Percentiles rank a stretch among this genome's conserved stretches.
Conservation (phyloP, 1,140 invertebrate species). For the Trinorchestia longiramus region DNA sequence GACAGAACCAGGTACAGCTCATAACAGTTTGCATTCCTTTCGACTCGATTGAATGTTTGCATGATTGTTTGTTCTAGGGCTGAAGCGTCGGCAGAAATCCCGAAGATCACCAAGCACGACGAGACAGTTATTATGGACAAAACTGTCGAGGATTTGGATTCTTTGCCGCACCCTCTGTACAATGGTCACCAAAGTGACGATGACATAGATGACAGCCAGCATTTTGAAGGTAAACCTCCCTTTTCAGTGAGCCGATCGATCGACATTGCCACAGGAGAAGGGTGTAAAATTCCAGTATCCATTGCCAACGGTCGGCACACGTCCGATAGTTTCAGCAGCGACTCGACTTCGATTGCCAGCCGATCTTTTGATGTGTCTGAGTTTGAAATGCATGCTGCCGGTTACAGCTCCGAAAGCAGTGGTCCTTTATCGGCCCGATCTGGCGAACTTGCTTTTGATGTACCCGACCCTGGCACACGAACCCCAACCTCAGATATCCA, state of each 20-base stretch:
- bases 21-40: neutral
- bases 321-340: slow-evolving; percentile 41
- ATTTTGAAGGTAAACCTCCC: slow-evolving; percentile 36
- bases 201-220: slow-evolving; percentile 38
- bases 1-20: too few relatives aligned
- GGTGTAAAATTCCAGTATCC: slow-evolving; percentile 17
- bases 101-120: neutral
- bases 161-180: neutral
- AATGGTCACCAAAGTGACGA: slow-evolving; percentile 12
- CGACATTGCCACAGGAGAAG: slow-evolving; percentile 28
- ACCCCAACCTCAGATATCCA: slow-evolving; percentile 59
- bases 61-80: neutral
- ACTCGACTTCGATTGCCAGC: slow-evolving; percentile 14
- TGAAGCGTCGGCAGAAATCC: neutral
- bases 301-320: neutral
- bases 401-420: slow-evolving; percentile 47
- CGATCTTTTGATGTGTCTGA: slow-evolving; percentile 40
- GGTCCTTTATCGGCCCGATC: slow-evolving; percentile 43
- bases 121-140: neutral
- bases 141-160: neutral
- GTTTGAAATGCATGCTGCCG: slow-evolving; percentile 30
- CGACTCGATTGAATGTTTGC: neutral
- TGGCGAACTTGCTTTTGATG: slow-evolving; percentile 54
- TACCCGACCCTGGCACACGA: slow-evolving; percentile 6
- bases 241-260: slow-evolving; percentile 12